Conservation (phyloP, 2,113 vertebrate species). For the Psammodynastes pulverulentus region DNA sequence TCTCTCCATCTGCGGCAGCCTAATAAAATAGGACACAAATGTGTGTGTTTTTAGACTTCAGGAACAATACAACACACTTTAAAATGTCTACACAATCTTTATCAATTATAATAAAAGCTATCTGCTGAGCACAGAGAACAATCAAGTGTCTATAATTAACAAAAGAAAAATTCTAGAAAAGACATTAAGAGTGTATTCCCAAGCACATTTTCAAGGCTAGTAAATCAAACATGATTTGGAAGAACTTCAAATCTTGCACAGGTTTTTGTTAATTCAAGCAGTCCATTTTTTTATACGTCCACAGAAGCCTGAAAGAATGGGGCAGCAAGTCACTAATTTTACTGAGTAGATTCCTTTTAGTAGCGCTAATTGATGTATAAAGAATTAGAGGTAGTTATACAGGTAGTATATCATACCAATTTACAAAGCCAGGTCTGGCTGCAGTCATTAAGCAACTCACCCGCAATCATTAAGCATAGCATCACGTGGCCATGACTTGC, state of each 20-base stretch:
- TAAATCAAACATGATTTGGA: not conserved
- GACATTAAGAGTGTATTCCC: not conserved
- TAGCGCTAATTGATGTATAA: not conserved
- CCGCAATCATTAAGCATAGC: not conserved
- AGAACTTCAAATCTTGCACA: not conserved
- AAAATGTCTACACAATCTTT: not conserved
- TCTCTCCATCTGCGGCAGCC: not conserved
- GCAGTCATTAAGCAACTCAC: not conserved
- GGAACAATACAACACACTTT: not conserved
- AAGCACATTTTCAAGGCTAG: not conserved
- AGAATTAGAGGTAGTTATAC: not conserved
- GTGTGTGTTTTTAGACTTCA: not conserved
- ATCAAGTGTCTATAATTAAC: not conserved
- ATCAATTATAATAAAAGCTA: not conserved
- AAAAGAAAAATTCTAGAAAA: not conserved
- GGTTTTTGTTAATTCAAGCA: not conserved
- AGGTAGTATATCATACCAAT: not conserved
- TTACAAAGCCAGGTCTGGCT: not conserved
- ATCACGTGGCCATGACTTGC: not conserved
- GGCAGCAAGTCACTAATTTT: not conserved
- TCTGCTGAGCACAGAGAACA: not conserved
- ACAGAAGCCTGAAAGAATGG: not conserved
- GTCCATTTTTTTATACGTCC: not conserved
- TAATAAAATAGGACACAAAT: not conserved
- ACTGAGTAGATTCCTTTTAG: not conserved